Conservation (phyloP, 2,888 invertebrate genomes). For the Gari tellinella region DNA sequence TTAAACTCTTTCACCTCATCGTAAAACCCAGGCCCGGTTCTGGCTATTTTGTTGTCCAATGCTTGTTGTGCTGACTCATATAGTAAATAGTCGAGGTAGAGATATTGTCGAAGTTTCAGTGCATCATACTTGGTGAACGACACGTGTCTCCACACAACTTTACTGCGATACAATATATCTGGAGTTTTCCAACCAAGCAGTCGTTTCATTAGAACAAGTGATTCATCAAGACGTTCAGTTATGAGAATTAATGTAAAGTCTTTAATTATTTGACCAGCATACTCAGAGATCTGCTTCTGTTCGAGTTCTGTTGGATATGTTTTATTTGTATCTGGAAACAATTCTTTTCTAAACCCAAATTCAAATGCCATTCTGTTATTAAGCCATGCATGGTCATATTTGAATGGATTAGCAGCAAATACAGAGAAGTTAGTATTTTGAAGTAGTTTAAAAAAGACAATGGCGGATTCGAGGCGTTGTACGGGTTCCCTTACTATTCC, state of each 20-base stretch:
- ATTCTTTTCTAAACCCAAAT: constrained; percentile 53
- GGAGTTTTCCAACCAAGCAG: constrained; percentile 55
- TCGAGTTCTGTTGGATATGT: no score
- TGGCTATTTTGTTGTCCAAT: no score
- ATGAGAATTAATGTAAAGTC: constrained; percentile 67
- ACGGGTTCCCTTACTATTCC: constrained; percentile 65
- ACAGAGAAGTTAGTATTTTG: constrained; percentile 30
- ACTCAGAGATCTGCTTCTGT: no score
- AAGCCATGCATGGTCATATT: constrained; percentile 42
- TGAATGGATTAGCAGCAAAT: constrained; percentile 44
- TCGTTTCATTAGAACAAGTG: constrained; percentile 65
- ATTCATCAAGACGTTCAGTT: constrained; percentile 68
- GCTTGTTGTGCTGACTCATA: no score
- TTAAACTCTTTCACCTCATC: no score
- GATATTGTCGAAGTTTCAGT: no score
- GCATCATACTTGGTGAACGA: no score
- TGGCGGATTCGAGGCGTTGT: constrained; percentile 49
- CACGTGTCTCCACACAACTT: no score
- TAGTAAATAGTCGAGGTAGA: no score
- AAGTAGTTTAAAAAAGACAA: constrained; percentile 45
- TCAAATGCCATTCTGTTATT: constrained; percentile 66
- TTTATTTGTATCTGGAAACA: constrained; percentile 19
- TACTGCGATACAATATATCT: no score
- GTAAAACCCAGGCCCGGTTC: no score
- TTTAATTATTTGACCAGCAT: constrained; percentile 29